Conservation (phyloP, 2,113 vertebrate species). For the Myotis davidii region DNA sequence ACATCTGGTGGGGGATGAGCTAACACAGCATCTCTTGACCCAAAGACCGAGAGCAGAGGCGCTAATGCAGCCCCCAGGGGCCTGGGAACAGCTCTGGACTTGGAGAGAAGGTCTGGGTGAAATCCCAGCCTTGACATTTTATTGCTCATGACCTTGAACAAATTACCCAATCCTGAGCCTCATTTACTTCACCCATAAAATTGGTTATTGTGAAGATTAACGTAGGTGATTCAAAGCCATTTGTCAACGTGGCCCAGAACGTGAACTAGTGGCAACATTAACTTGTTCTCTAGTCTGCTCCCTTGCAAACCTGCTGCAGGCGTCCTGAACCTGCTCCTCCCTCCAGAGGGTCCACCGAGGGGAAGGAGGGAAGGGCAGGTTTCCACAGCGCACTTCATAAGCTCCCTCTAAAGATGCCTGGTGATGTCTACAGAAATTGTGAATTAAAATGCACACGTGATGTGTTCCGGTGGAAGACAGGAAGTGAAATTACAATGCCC, state of each 20-base stretch:
- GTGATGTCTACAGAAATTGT: background rate
- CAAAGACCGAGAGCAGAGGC: background rate
- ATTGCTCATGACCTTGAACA: conserved; percentile 23
- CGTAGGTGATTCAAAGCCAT: background rate
- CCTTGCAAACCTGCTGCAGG: background rate
- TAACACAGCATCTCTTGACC: background rate
- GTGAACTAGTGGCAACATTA: background rate
- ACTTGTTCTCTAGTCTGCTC: background rate
- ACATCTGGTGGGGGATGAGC: background rate
- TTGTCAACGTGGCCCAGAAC: background rate
- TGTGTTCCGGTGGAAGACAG: conserved; percentile 24
- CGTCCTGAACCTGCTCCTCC: no score
- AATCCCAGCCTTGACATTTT: background rate
- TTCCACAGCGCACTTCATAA: background rate
- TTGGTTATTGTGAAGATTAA: background rate
- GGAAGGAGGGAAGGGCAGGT: background rate
- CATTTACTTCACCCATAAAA: background rate
- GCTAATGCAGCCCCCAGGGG: background rate
- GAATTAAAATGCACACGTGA: background rate
- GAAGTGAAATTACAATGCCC: conserved; percentile 61
- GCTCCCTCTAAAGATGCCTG: background rate
- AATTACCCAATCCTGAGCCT: background rate
- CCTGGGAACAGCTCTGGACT: background rate
- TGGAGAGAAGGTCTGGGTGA: background rate
- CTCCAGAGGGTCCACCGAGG: background rate